Evolutionary conservation across 2,797 vertebrate species (phyloP).

Genomic region (Megaceryle alcyon): DNA sequence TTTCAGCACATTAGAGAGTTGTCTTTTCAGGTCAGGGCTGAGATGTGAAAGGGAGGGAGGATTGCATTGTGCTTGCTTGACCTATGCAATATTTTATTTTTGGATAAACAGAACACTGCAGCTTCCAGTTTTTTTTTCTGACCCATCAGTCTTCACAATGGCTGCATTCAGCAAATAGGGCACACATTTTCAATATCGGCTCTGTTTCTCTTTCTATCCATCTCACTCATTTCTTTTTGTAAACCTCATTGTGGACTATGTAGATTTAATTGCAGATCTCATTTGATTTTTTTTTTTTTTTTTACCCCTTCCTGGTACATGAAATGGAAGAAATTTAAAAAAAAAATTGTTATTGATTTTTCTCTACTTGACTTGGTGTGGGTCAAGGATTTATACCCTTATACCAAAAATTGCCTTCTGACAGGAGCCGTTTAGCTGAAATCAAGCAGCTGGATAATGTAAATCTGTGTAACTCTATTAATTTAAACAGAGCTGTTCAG

Average conservation of each 20-base stretch:
- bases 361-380: not conserved
- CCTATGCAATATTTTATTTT: conserved; percentile 68
- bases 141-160: conserved; percentile 33
- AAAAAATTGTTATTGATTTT: not conserved
- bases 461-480: conserved; percentile 44
- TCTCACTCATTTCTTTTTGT: conserved; percentile 1
- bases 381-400: conserved; percentile 10
- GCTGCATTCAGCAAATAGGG: conserved; percentile 52
- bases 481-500: conserved; percentile 2
- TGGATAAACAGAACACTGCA: conserved; percentile 49
- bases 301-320: not conserved
- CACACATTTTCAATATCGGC: not conserved
- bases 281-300: not conserved
- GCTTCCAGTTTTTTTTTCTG: conserved; percentile 21
- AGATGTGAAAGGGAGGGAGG: not conserved
- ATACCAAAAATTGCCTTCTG: not conserved
- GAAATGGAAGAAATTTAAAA: not conserved
- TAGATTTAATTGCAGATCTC: not conserved
- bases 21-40: conserved; percentile 47
- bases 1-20: conserved; percentile 20
- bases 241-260: not conserved
- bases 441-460: conserved; percentile 18
- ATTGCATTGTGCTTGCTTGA: conserved; percentile 59
- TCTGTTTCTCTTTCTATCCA: conserved; percentile 21
- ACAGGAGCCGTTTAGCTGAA: not conserved